Conservation (phyloP, 2,797 vertebrate species). For the Manis javanica region DNA sequence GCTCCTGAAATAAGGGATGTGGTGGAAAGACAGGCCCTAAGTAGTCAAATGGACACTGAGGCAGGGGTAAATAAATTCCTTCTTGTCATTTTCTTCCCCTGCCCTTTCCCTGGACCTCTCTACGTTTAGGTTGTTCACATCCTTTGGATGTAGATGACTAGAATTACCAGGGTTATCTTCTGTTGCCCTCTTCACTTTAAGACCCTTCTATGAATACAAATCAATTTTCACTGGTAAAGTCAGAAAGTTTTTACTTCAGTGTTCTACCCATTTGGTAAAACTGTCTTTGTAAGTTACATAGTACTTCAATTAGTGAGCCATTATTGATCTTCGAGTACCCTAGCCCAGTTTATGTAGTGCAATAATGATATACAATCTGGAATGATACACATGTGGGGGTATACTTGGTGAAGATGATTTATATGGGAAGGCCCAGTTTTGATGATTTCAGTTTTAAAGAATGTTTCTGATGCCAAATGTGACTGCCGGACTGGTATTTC, state of each 20-base stretch:
- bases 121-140: not conserved
- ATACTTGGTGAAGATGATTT: not conserved
- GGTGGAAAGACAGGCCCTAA: not conserved
- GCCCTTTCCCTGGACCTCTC: not conserved
- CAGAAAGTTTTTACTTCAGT: not conserved
- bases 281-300: not conserved
- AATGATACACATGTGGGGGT: not conserved
- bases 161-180: not conserved
- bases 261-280: not conserved
- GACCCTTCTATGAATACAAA: not conserved
- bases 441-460: not conserved
- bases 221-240: not conserved
- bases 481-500: not conserved
- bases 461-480: not conserved
- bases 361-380: not conserved
- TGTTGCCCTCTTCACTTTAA: not conserved
- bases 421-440: not conserved
- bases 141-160: not conserved
- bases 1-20: not conserved
- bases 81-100: not conserved
- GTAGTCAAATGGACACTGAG: not conserved
- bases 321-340: not conserved
- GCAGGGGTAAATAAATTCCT: not conserved
- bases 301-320: not conserved
- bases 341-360: not conserved